Evolutionary conservation across 2,113 vertebrate species (phyloP), one percentile per base, ranked within the genome.

Genomic region (Callorhinus ursinus): DNA sequence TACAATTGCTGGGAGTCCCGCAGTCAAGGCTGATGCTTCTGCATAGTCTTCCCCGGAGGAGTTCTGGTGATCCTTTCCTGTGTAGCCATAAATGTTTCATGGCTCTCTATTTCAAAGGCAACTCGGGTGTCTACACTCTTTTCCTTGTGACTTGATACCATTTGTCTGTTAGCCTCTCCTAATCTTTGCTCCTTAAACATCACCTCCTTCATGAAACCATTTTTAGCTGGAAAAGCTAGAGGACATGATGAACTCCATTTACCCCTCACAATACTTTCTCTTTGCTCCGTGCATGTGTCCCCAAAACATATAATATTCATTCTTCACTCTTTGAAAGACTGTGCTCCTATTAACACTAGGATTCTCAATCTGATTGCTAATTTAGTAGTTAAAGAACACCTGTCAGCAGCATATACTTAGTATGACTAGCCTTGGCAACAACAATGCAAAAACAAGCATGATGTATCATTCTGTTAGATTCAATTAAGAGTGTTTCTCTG

Each of bases 21-120:
- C 19, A 10, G 18, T 83, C 42, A 36, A 42, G 90, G 46, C 4
- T 4, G 42, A 55, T 46, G 6, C 46, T 31, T 26, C 46, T 36
- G 33, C 18, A 59, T 8, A 46, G 24, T 74, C 79, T 72, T 72
- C 49, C 74, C 36, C 5, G 10, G 51, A n/a, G 49, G 83, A 72
- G 53, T 33, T 19, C 84, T 28, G 42, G 22, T 1, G 42, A 63
- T 8, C 69, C 46, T 97, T 85, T 80, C 59, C 63, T 59, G 22
- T 7, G 18, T 0, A 90, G 53, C 28, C 46, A 51, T 96, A 13
- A 67, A 96, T 95, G 89, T 90, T 97, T 97, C 2, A 96, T 31
- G 88, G 53, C 4, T 95, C 77, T 97, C 80, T 24, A 42, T 93
- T 90, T 97, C 96, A 71, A 69, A 57, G 61, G 89, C 57, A 71